Percentiles rank a stretch among this genome's conserved stretches.
Conservation (phyloP, 2,797 vertebrate species). For the Rhinichthys osculus region DNA sequence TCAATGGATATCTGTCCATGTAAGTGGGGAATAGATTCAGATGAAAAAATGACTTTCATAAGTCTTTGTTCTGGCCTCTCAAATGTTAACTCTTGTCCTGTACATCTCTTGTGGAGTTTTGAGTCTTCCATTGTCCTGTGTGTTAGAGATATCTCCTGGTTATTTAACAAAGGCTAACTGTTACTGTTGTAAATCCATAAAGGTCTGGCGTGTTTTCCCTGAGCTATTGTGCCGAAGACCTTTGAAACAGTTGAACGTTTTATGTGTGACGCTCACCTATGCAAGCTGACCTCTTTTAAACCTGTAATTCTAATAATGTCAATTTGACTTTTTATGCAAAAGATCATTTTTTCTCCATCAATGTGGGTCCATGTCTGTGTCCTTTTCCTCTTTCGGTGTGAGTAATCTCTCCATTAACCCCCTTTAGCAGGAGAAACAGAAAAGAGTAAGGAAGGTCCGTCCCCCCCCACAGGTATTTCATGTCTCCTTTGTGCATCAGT, state of each 20-base stretch:
- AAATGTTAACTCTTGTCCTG: conserved; percentile 7
- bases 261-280: neutral
- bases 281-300: neutral
- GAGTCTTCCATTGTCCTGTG: neutral
- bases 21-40: neutral
- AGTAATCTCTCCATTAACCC: conserved; percentile 66
- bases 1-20: neutral
- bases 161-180: conserved; percentile 6
- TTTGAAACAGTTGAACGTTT: conserved; percentile 5
- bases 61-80: neutral
- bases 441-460: conserved; percentile 85
- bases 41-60: neutral
- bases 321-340: neutral
- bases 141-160: conserved; percentile 17
- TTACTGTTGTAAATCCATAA: conserved; percentile 36
- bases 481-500: conserved; percentile 55
- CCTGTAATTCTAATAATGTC: neutral
- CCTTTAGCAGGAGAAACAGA: conserved; percentile 91
- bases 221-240: conserved; percentile 23
- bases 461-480: conserved; percentile 89
- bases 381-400: conserved; percentile 52
- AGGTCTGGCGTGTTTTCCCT: conserved; percentile 17
- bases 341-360: conserved; percentile 52
- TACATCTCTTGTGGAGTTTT: neutral
- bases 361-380: conserved; percentile 37